A percentile compares a stretch with the other conserved stretches of the same genome.
phyloP scores from a whole-genome alignment of 1,140 invertebrate species.

The Rhyzopertha dominica region DNA sequence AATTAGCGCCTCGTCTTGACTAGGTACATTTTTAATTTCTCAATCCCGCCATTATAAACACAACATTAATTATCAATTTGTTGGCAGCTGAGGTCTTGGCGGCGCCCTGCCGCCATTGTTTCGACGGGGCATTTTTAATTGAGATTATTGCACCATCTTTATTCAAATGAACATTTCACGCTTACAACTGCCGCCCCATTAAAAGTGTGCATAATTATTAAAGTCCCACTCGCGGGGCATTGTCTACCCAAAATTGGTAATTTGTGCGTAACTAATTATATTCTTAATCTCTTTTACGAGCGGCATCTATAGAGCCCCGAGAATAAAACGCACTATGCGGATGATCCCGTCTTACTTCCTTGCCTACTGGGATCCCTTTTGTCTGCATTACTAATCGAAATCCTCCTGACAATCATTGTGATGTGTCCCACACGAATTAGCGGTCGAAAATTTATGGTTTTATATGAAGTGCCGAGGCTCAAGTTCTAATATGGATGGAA shows the following conservation, averaged over 20 bases:
- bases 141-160: constrained; percentile 45
- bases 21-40: constrained; percentile 46
- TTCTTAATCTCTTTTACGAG: constrained; percentile 39
- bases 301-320: too few relatives aligned
- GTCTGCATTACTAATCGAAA: too few relatives aligned
- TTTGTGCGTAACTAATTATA: constrained; percentile 43
- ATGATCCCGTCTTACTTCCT: too few relatives aligned
- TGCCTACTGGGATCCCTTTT: too few relatives aligned
- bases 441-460: too few relatives aligned
- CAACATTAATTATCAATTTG: constrained; percentile 47
- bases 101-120: constrained; percentile 39
- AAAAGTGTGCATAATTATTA: constrained; percentile 46
- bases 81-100: constrained; percentile 34
- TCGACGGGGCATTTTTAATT: constrained; percentile 45
- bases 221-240: constrained; percentile 27
- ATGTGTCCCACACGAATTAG: too few relatives aligned
- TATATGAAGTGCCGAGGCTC: too few relatives aligned
- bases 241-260: constrained; percentile 42
- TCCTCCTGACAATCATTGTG: too few relatives aligned
- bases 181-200: constrained; percentile 33
- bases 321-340: too few relatives aligned
- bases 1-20: constrained; percentile 38
- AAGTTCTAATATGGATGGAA: too few relatives aligned
- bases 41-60: constrained; percentile 45
- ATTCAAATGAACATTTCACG: constrained; percentile 44